These are phyloP conservation scores for Gryllus bimaculatus DNA, from an alignment of 1,140 invertebrate species.

Conservation along the genomic window DNA sequence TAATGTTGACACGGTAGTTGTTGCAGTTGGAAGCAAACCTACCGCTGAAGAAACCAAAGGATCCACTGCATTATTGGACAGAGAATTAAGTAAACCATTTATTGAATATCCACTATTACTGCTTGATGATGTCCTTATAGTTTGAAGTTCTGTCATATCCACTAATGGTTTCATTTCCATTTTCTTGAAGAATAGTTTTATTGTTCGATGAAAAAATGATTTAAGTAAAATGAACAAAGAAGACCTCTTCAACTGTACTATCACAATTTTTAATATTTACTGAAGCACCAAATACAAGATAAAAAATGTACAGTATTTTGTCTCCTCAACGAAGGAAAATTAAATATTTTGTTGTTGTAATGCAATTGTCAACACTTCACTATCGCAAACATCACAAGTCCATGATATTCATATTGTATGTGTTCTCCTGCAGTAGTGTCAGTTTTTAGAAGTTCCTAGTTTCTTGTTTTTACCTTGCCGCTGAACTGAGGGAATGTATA, in stretches of 20 bases:
- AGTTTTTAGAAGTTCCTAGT: too few relatives aligned
- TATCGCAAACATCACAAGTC: too few relatives aligned
- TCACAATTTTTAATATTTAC: neutral
- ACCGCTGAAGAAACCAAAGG: conserved; percentile 12
- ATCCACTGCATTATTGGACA: conserved; percentile 8
- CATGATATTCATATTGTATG: too few relatives aligned
- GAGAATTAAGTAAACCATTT: conserved; percentile 12
- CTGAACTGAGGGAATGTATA: too few relatives aligned
- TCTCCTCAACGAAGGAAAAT: neutral
- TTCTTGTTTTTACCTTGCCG: too few relatives aligned
- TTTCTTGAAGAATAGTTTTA: neutral
- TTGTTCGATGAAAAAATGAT: neutral
- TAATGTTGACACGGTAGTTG: neutral
- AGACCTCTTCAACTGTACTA: neutral
- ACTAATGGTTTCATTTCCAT: conserved; percentile 17
- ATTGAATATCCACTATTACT: conserved; percentile 14
- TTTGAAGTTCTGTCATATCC: conserved; percentile 17
- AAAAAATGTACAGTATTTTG: neutral
- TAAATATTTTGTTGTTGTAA: neutral
- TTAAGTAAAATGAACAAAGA: neutral
- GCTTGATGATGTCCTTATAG: neutral
- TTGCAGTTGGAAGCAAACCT: neutral
- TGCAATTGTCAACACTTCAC: too few relatives aligned
- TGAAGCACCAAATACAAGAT: neutral
- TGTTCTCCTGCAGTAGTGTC: too few relatives aligned